A percentile compares a stretch with the other conserved stretches of the same genome.
These are phyloP conservation scores for Poecilia wingei DNA, from an alignment of 2,797 vertebrate species.

Conservation along the genomic window DNA sequence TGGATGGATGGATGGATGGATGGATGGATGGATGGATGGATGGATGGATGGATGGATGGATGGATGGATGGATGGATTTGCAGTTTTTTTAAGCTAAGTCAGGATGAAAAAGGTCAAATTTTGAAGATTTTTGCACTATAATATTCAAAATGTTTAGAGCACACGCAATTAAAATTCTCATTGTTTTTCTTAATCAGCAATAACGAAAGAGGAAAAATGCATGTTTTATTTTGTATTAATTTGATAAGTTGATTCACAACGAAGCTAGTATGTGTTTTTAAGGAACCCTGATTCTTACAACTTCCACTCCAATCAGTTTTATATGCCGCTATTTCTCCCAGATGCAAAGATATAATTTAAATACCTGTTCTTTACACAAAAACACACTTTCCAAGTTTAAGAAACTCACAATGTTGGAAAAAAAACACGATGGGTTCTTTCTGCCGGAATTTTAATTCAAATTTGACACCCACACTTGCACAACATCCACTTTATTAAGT, in stretches of 20 bases:
- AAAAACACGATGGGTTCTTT: background rate
- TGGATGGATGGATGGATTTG: background rate
- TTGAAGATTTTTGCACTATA: background rate
- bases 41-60: background rate
- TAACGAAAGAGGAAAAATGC: background rate
- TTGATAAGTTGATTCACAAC: background rate
- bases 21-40: slow-evolving; percentile 9
- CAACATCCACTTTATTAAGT: background rate
- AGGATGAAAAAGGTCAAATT: background rate
- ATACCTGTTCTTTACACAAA: background rate
- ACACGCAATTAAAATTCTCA: background rate
- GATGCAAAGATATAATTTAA: background rate
- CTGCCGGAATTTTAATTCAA: background rate
- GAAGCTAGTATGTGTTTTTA: background rate
- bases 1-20: no score
- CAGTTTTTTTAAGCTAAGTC: background rate
- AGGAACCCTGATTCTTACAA: background rate
- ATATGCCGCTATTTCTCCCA: background rate
- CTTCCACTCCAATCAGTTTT: background rate
- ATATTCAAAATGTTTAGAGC: background rate
- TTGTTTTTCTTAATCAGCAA: background rate
- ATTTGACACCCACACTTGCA: background rate
- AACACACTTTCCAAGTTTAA: background rate
- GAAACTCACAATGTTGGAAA: background rate
- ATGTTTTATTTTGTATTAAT: background rate